Evolutionary conservation across 1,140 invertebrate species (phyloP).

Genomic region (Eulimnadia texana): DNA sequence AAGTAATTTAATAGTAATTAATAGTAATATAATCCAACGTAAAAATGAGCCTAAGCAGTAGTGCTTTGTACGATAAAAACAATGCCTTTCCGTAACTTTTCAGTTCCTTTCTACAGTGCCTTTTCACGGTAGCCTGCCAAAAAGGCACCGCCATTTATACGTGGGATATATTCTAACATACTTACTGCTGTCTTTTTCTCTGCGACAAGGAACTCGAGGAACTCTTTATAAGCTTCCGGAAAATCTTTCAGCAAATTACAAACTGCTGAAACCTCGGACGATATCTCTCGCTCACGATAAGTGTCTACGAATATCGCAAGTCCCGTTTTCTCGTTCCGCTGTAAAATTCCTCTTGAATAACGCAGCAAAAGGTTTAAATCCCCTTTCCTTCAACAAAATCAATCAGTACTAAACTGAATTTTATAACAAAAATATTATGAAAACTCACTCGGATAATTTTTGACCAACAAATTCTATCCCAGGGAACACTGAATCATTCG

Average conservation of each 20-base stretch:
- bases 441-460: neutral
- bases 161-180: too few species aligned
- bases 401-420: neutral
- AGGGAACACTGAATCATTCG: neutral
- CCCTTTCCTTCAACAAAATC: neutral
- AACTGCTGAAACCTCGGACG: neutral
- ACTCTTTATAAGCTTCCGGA: neutral
- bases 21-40: too few species aligned
- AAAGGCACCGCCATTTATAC: too few species aligned
- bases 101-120: too few species aligned
- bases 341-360: neutral
- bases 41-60: too few species aligned
- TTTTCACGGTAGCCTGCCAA: too few species aligned
- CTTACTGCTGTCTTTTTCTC: neutral
- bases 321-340: neutral
- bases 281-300: neutral
- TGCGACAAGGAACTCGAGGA: constrained; percentile 1
- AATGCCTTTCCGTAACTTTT: too few species aligned
- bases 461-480: neutral
- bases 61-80: too few species aligned
- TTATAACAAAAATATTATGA: neutral
- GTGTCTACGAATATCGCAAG: too few species aligned
- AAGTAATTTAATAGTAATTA: too few species aligned
- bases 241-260: constrained; percentile 1
- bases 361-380: neutral